Conservation (phyloP, 1,140 invertebrate species). For the Armadillidium nasatum region DNA sequence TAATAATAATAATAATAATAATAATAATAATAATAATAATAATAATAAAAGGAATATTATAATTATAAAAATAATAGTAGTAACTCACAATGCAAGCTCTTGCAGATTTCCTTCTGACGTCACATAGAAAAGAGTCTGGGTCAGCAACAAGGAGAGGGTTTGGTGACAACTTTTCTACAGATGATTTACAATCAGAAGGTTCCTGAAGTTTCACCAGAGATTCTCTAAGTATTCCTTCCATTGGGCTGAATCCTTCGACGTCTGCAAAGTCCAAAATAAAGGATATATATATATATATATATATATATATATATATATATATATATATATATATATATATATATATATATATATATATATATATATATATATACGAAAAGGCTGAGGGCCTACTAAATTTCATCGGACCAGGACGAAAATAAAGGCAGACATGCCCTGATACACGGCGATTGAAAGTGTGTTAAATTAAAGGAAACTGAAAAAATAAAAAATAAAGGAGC, state of each 20-base stretch:
- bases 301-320: constrained; percentile 25
- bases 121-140: constrained; percentile 38
- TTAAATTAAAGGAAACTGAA: no score
- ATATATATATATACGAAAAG: no score
- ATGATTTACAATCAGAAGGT: constrained; percentile 10
- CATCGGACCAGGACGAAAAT: no score
- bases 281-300: constrained; percentile 18
- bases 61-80: neutral
- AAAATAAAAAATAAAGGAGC: no score
- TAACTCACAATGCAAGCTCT: constrained; percentile 36
- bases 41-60: neutral
- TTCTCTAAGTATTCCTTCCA: constrained; percentile 32
- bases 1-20: neutral
- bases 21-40: neutral
- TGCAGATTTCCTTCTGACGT: constrained; percentile 6
- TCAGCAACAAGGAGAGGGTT: constrained; percentile 20
- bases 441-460: no score
- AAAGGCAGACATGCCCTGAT: no score
- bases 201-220: constrained; percentile 24
- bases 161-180: constrained; percentile 21
- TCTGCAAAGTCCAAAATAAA: no score
- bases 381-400: no score
- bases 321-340: constrained; percentile 28
- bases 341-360: constrained; percentile 29
- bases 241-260: constrained; percentile 8